phyloP scores from a whole-genome alignment of 2,797 vertebrate species.

The Anguilla pacifica region DNA sequence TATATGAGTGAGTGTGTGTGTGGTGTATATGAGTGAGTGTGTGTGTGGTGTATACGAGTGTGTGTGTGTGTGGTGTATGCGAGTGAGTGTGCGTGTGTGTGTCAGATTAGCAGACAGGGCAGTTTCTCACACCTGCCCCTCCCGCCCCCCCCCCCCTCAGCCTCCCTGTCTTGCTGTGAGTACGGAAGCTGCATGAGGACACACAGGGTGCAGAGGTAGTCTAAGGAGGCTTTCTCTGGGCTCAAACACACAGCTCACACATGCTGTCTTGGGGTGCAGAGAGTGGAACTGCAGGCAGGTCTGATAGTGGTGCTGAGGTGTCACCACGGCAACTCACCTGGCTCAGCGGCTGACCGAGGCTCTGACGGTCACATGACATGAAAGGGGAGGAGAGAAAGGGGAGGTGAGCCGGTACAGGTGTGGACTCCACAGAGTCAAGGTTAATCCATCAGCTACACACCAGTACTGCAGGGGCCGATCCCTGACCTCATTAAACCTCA shows the following conservation, averaged over 20 bases:
- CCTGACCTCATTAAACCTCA: neutral
- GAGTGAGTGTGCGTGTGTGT: no score
- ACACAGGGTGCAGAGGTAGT: conserved; percentile 8
- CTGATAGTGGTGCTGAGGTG: neutral
- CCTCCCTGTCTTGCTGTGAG: neutral
- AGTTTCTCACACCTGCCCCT: no score
- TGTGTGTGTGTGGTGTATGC: no score
- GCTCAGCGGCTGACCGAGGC: conserved; percentile 90
- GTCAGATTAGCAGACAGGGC: no score
- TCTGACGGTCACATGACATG: conserved; percentile 71
- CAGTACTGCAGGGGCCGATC: neutral
- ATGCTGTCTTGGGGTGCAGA: no score
- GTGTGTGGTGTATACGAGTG: no score
- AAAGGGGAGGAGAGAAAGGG: conserved; percentile 39
- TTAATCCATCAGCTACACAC: neutral
- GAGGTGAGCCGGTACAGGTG: conserved; percentile 13
- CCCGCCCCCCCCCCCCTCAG: neutral
- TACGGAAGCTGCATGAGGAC: neutral
- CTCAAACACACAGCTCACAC: neutral
- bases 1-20: no score
- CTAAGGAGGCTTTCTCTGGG: conserved; percentile 29
- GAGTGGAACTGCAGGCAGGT: neutral
- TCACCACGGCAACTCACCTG: conserved; percentile 76
- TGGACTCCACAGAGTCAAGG: neutral
- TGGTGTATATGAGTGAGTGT: no score